phyloP scores from a whole-genome alignment of 2,888 invertebrate species.

The Girardia tigrina region DNA sequence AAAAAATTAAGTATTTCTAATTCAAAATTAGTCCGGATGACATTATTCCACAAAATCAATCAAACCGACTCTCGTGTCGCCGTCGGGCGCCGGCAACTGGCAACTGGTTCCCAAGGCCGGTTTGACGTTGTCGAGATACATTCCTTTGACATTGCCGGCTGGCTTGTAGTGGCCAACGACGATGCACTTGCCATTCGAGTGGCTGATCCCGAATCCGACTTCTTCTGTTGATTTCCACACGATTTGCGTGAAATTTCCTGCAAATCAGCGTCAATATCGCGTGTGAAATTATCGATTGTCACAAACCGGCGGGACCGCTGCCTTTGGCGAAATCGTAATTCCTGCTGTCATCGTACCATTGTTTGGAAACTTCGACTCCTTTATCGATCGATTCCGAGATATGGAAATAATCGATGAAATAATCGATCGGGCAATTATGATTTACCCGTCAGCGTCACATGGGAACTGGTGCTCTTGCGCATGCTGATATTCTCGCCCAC shows the following conservation, averaged over 20 bases:
- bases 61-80: too few relatives aligned
- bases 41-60: too few relatives aligned
- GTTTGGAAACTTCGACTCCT: constrained; percentile 34
- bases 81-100: too few relatives aligned
- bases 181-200: constrained; percentile 24
- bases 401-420: background rate
- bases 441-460: constrained; percentile 33
- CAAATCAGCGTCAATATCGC: background rate
- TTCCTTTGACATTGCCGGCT: constrained; percentile 29
- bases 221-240: constrained; percentile 31
- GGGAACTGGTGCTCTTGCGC: constrained; percentile 34
- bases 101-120: too few relatives aligned
- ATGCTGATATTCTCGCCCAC: constrained; percentile 36
- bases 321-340: constrained; percentile 35
- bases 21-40: too few relatives aligned
- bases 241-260: constrained; percentile 34
- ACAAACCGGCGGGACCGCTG: constrained; percentile 33
- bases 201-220: constrained; percentile 32
- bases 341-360: constrained; percentile 34
- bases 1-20: too few relatives aligned
- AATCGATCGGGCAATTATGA: background rate
- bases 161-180: constrained; percentile 31
- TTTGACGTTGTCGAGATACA: constrained; percentile 25
- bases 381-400: too few relatives aligned
- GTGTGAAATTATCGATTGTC: background rate